These are phyloP conservation scores for Drosophila macrospina DNA, from an alignment of 2,888 invertebrate genomes.

Conservation along the genomic window DNA sequence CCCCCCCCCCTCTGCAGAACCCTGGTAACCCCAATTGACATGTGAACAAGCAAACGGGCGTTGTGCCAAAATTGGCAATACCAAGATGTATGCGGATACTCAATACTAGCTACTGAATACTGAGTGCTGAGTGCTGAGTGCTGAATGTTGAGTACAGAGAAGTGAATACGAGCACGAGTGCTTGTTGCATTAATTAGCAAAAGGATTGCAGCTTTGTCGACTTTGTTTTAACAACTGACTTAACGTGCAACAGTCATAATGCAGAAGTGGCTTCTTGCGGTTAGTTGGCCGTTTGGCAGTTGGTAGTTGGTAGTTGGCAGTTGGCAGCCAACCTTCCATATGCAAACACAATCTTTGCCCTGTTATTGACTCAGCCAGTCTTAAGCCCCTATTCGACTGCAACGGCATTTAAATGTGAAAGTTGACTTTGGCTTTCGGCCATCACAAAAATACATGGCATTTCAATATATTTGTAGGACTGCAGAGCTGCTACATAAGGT, in stretches of 20 bases:
- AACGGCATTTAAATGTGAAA: conserved; percentile 56
- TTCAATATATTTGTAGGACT: conserved; percentile 14
- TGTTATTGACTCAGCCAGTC: conserved; percentile 54
- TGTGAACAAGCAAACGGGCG: conserved; percentile 72
- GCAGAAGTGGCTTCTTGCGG: conserved; percentile 7
- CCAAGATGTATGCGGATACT: conserved; percentile 25
- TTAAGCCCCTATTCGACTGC: neutral
- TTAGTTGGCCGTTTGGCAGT: neutral
- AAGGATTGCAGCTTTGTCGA: conserved; percentile 30
- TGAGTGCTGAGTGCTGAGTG: conserved; percentile 20
- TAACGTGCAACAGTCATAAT: conserved; percentile 41
- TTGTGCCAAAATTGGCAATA: conserved; percentile 61
- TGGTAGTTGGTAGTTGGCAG: conserved; percentile 17
- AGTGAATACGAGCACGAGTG: conserved; percentile 11
- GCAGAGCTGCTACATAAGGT: conserved; percentile 6
- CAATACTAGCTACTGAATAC: conserved; percentile 29
- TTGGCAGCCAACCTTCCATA: conserved; percentile 34
- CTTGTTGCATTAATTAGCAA: conserved; percentile 63
- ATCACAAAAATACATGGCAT: conserved; percentile 32
- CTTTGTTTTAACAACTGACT: conserved; percentile 21
- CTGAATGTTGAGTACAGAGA: conserved; percentile 16
- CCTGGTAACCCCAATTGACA: conserved; percentile 26
- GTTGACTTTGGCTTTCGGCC: conserved; percentile 50
- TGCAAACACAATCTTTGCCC: conserved; percentile 49
- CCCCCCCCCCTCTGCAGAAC: neutral